Conservation (phyloP, 2,888 invertebrate genomes). For the Drosophila stalkeri region DNA sequence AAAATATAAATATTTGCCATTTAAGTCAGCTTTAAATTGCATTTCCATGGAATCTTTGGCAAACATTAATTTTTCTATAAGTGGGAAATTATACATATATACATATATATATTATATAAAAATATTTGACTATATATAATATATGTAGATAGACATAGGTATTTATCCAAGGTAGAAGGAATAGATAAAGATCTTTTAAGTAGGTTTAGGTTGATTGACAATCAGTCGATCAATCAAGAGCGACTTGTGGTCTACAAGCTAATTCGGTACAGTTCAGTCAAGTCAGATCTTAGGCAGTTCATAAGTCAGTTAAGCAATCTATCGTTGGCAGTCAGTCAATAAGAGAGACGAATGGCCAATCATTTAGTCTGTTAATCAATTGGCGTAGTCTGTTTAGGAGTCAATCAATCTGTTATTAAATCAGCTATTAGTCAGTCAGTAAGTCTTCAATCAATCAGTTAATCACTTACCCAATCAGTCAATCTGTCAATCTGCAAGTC, state of each 20-base stretch:
- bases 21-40: background rate
- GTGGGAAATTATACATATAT: background rate
- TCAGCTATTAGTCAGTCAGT: too few species aligned
- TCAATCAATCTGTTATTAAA: too few species aligned
- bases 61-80: background rate
- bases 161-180: background rate
- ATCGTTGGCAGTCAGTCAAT: background rate
- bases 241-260: background rate
- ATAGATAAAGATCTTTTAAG: background rate
- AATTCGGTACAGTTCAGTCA: too few species aligned
- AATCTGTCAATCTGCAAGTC: too few species aligned
- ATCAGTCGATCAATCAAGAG: background rate
- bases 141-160: too few species aligned
- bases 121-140: too few species aligned
- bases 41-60: background rate
- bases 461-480: background rate
- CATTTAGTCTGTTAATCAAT: background rate
- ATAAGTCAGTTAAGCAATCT: background rate
- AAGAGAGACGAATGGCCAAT: background rate
- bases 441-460: background rate
- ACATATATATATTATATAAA: too few species aligned
- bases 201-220: background rate
- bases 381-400: background rate
- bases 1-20: background rate
- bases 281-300: background rate